Conservation (phyloP, 2,888 invertebrate species). For the Dichetophora obliterata region DNA sequence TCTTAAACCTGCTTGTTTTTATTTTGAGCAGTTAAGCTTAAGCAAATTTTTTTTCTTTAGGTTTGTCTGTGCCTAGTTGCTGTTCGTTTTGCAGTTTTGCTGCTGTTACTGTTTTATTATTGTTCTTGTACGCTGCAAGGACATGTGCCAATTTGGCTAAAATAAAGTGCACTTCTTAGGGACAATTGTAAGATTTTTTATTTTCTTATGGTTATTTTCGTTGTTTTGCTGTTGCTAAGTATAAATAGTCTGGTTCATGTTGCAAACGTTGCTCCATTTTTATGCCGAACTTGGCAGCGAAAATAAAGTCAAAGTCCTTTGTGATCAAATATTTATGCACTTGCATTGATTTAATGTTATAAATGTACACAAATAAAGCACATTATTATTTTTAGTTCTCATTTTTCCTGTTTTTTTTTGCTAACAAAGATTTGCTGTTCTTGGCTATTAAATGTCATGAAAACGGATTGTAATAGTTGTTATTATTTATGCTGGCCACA, state of each 20-base stretch:
- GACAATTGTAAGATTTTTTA: neutral
- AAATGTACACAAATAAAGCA: no score
- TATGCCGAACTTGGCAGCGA: conserved; percentile 9
- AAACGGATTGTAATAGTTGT: conserved; percentile 23
- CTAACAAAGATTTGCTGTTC: neutral
- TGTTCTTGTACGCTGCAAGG: conserved; percentile 22
- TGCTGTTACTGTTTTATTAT: neutral
- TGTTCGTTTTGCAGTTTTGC: neutral
- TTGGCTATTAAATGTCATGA: conserved; percentile 19
- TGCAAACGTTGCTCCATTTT: neutral
- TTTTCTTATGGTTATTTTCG: neutral
- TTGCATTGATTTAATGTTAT: no score
- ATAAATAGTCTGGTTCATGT: conserved; percentile 12
- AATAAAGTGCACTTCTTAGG: conserved; percentile 14
- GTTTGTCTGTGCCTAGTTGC: neutral
- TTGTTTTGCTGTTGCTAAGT: neutral
- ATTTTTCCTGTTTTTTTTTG: neutral
- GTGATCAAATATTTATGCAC: no score
- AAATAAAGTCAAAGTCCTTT: no score
- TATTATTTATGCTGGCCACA: conserved; percentile 8
- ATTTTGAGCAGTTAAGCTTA: neutral
- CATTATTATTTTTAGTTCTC: neutral
- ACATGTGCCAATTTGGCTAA: conserved; percentile 27
- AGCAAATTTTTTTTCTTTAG: neutral
- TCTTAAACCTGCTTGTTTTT: neutral